Percentiles rank a stretch among this genome's conserved stretches.
phyloP scores from a whole-genome alignment of 2,797 vertebrate genomes.

The Enteromius treurensis region DNA sequence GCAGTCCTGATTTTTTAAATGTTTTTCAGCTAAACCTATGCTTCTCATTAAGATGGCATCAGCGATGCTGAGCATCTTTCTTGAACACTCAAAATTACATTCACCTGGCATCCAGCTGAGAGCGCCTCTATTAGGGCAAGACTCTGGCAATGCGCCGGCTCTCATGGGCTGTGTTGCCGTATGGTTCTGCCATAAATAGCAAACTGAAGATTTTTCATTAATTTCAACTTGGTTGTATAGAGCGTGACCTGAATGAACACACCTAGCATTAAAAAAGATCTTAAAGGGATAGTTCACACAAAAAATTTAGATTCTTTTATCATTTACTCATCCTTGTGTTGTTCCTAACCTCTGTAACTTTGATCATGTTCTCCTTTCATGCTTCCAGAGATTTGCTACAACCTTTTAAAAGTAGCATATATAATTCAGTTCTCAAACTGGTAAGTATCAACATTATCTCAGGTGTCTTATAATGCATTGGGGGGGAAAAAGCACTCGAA shows the following conservation, averaged over 20 bases:
- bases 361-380: background rate
- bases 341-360: no score
- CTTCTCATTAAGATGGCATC: constrained; percentile 22
- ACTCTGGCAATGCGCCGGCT: constrained; percentile 13
- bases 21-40: constrained; percentile 16
- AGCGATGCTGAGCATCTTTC: constrained; percentile 36
- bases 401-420: background rate
- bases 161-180: constrained; percentile 36
- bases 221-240: constrained; percentile 24
- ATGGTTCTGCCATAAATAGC: constrained; percentile 32
- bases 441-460: background rate
- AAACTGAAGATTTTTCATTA: constrained; percentile 34
- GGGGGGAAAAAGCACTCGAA: background rate
- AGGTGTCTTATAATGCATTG: background rate
- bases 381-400: background rate
- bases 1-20: background rate
- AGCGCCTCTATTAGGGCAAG: constrained; percentile 26
- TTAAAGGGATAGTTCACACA: background rate
- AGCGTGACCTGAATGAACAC: constrained; percentile 21
- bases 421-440: background rate
- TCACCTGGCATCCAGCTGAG: constrained; percentile 49
- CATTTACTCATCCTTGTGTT: background rate
- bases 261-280: background rate
- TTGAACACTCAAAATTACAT: constrained; percentile 41
- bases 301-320: background rate